These are phyloP conservation scores for Chironomus riparius DNA, from an alignment of 2,888 invertebrate species.

Conservation along the genomic window DNA sequence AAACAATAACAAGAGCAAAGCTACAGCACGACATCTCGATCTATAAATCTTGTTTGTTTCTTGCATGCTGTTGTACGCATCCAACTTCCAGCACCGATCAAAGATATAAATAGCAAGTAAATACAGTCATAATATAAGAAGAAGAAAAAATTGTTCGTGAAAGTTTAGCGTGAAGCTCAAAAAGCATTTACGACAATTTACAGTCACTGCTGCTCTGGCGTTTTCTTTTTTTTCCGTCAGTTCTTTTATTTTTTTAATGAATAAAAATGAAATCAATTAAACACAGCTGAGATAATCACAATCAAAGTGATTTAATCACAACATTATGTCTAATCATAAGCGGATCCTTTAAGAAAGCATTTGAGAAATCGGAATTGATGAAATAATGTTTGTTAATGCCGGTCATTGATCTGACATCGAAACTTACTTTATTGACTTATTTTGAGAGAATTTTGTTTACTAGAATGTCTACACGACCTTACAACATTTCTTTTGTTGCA, in stretches of 20 bases:
- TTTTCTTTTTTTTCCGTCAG: not conserved
- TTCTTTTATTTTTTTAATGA: not conserved
- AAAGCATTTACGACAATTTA: not conserved
- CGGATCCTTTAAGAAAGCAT: no score
- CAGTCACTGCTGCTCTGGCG: not conserved
- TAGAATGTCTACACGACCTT: no score
- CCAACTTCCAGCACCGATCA: not conserved
- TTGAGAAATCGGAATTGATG: no score
- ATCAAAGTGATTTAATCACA: not conserved
- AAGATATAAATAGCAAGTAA: not conserved
- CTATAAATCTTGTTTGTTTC: conserved; percentile 22
- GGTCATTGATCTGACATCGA: no score
- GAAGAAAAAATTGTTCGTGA: conserved; percentile 1
- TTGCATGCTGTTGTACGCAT: not conserved
- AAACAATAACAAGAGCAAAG: not conserved
- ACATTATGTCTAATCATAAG: no score
- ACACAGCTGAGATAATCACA: not conserved
- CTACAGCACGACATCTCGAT: conserved; percentile 1
- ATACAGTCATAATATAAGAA: not conserved
- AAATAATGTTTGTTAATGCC: no score
- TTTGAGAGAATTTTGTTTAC: no score
- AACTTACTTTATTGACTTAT: no score
- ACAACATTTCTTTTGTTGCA: no score
- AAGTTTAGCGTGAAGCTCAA: conserved; percentile 3
- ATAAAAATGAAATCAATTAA: not conserved